Conservation (phyloP, 1,140 invertebrate species). For the Drosophila serrata region DNA sequence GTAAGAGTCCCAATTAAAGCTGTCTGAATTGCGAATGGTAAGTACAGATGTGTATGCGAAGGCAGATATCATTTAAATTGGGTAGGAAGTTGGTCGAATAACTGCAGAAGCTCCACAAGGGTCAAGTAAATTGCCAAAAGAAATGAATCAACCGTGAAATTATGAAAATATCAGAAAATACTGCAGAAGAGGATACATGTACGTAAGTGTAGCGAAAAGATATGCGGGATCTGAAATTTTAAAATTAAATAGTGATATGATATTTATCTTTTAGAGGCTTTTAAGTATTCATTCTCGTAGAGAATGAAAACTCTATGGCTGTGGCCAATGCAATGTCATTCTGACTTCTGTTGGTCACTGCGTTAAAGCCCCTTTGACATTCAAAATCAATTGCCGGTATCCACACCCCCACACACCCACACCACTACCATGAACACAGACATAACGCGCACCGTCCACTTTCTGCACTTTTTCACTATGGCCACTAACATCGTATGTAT, state of each 20-base stretch:
- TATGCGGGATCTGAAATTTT: neutral
- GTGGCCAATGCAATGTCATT: neutral
- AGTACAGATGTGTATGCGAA: too few relatives aligned
- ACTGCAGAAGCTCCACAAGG: neutral
- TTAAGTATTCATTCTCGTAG: neutral
- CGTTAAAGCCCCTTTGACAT: conserved; percentile 18
- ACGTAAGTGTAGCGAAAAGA: too few relatives aligned
- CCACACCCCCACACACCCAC: neutral
- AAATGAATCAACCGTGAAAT: conserved; percentile 4
- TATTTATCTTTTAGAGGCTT: neutral
- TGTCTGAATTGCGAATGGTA: neutral
- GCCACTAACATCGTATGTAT: conserved; percentile 14
- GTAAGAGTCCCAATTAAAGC: conserved; percentile 2
- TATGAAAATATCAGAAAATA: neutral
- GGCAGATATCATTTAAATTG: conserved; percentile 1
- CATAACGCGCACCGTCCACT: neutral
- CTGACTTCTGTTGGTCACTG: conserved; percentile 7
- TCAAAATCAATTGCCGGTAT: conserved; percentile 25
- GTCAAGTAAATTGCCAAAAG: conserved; percentile 5
- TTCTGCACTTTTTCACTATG: conserved; percentile 1
- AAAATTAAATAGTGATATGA: neutral
- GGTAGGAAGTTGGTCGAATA: neutral
- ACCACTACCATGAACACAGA: too few relatives aligned
- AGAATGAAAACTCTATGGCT: neutral
- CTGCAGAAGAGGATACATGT: too few relatives aligned